These are phyloP conservation scores for Fregata magnificens DNA, from an alignment of 2,113 vertebrate species.

Conservation along the genomic window DNA sequence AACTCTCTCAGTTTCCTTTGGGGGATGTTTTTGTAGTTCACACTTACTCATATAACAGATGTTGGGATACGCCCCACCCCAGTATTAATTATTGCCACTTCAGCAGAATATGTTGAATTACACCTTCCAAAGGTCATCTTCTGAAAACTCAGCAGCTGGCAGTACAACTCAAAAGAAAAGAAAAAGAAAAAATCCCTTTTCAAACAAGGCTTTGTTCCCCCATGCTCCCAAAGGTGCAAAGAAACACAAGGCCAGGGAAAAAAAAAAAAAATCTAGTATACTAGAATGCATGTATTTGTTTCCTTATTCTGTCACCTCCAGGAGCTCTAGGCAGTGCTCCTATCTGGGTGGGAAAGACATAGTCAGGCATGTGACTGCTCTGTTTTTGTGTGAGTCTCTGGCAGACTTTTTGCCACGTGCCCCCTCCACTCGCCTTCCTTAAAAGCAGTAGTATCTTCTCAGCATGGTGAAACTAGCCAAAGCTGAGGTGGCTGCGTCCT, in stretches of 20 bases:
- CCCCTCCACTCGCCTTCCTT: not conserved
- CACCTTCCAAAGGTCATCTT: not conserved
- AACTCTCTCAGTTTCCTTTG: not conserved
- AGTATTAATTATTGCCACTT: not conserved
- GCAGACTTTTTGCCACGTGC: accelerated
- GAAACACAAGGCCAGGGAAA: not conserved
- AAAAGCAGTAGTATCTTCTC: not conserved
- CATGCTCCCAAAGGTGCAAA: not conserved
- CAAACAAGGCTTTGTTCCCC: not conserved
- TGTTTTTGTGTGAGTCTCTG: not conserved
- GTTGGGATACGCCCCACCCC: not conserved
- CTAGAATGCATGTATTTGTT: not conserved
- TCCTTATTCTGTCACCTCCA: not conserved
- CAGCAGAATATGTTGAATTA: not conserved
- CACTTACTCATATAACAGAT: not conserved
- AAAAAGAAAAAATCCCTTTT: not conserved
- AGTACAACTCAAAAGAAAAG: not conserved
- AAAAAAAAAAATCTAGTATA: not conserved
- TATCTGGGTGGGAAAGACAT: not conserved
- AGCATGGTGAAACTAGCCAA: not conserved
- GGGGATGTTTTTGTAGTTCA: not conserved
- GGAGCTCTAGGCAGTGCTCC: not conserved
- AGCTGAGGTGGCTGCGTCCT: not conserved
- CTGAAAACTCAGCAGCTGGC: not conserved
- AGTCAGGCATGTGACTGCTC: not conserved